phyloP scores from a whole-genome alignment of 2,888 invertebrate genomes.

The Sthenelais limicola region DNA sequence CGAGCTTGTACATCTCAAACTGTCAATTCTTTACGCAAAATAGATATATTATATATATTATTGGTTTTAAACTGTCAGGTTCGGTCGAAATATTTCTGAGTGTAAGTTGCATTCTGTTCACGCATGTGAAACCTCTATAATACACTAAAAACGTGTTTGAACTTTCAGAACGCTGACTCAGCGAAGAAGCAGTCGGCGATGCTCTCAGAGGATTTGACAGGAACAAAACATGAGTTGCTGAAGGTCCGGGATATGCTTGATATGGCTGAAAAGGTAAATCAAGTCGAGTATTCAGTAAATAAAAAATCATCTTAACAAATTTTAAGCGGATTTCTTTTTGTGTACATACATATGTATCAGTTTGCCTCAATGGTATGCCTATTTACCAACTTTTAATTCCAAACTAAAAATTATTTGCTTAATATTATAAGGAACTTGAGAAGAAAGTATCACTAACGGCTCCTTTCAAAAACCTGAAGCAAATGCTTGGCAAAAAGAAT shows the following conservation, averaged over 20 bases:
- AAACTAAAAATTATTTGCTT: background rate
- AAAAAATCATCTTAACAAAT: background rate
- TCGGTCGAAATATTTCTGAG: too few relatives aligned
- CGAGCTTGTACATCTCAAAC: too few relatives aligned
- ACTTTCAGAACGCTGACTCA: slow-evolving; percentile 36
- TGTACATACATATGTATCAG: background rate
- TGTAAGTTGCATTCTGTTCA: too few relatives aligned
- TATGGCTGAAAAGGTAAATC: slow-evolving; percentile 74
- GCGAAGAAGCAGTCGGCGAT: slow-evolving; percentile 14
- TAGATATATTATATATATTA: too few relatives aligned
- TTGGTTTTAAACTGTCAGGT: too few relatives aligned
- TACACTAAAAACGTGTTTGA: too few relatives aligned
- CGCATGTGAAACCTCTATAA: too few relatives aligned
- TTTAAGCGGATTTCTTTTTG: background rate
- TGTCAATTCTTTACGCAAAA: too few relatives aligned
- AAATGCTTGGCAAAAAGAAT: slow-evolving; percentile 76
- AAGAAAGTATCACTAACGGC: slow-evolving; percentile 76
- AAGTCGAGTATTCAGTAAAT: background rate
- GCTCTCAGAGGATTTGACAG: slow-evolving; percentile 68
- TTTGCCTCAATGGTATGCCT: background rate
- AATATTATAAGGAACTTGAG: slow-evolving; percentile 74
- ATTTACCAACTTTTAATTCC: too few relatives aligned
- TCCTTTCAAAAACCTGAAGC: slow-evolving; percentile 76
- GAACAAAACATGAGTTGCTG: slow-evolving; percentile 72
- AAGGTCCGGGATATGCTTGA: slow-evolving; percentile 74